Base-by-base conservation (phyloP, 2,888 invertebrate species). In the Agonopterix subpropinquella region DNA sequence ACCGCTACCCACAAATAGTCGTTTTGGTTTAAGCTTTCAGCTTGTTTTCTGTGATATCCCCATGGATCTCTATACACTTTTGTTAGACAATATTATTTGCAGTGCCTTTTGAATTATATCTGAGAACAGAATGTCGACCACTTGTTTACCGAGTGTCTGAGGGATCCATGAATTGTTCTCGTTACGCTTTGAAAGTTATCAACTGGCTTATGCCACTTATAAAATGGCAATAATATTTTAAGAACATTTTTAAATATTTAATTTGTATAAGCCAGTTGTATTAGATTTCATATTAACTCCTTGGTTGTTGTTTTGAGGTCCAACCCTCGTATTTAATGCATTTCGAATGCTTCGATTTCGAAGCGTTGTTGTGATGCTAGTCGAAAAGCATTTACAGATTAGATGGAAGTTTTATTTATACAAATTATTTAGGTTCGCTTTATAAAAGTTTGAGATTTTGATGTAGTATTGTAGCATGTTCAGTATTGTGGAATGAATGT, bases 1-100 rank as follows among this genome's bases (percentile, higher is more conserved):
- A 92, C 80, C 90, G 91, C 78, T 92, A 92, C 70, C 92, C 92
- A 56, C 92, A 92, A 66, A 91, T 91, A 65, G 83, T 92, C 66
- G 88, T 91, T 80, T 90, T 91, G 71, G 86, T 91, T 83, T 91
- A 89, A 89, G 79, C 79, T 80, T 80, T 15, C 54, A 62, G 49
- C 64, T 58, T 69, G 67, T 50, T 69, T 72, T 68, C 62, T 74
- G 73, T 76, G 70, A 75, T 78, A 75, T 53, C 39, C 15, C 59
- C 70, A 59, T 74, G 76, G 80, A 70, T 78, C 71, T 77, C 74
- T 64, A 35, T 62, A 68, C 65, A 58, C 51, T 53, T 28, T 28
- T 28, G 28, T 28, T 62, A 53, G 69, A 76, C 76, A 73, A 72
- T 77, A 78, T 77, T 67, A 64, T 67, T 79, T 78, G 64, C 69